Conservation (phyloP, 2,113 vertebrate genomes). For the Austrofundulus limnaeus region DNA sequence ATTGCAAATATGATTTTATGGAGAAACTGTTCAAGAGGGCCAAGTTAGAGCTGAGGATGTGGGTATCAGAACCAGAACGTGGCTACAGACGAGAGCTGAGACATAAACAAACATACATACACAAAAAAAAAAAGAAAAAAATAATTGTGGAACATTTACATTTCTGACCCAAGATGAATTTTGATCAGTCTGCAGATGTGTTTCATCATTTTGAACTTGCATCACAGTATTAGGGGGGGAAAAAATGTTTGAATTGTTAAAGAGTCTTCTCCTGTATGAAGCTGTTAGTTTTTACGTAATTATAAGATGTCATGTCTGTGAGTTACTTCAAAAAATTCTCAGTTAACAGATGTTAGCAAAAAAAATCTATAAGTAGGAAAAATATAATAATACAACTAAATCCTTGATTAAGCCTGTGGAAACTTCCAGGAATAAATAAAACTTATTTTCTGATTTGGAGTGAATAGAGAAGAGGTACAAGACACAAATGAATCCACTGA, state of each 20-base stretch:
- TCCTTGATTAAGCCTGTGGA: conserved; percentile 3
- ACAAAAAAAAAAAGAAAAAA: no score
- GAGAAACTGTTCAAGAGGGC: no score
- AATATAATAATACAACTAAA: not conserved
- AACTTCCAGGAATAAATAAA: conserved; percentile 4
- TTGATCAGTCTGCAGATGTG: not conserved
- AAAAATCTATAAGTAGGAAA: not conserved
- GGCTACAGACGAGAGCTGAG: not conserved
- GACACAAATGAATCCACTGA: conserved; percentile 22
- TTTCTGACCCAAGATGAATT: conserved; percentile 1
- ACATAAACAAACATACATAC: not conserved
- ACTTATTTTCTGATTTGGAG: conserved; percentile 10
- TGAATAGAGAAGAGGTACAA: conserved; percentile 17
- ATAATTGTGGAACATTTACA: no score
- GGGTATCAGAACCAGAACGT: conserved; percentile 24
- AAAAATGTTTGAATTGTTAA: conserved; percentile 9
- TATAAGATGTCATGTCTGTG: not conserved
- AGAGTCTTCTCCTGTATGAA: not conserved
- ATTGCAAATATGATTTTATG: no score
- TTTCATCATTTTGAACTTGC: no score
- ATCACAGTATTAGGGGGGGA: not conserved
- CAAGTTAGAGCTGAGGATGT: no score
- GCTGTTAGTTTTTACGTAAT: not conserved
- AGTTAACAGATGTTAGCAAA: not conserved
- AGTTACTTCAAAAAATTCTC: not conserved